Evolutionary conservation across 2,797 vertebrate genomes (phyloP).

Genomic region (Anas bahamensis): DNA sequence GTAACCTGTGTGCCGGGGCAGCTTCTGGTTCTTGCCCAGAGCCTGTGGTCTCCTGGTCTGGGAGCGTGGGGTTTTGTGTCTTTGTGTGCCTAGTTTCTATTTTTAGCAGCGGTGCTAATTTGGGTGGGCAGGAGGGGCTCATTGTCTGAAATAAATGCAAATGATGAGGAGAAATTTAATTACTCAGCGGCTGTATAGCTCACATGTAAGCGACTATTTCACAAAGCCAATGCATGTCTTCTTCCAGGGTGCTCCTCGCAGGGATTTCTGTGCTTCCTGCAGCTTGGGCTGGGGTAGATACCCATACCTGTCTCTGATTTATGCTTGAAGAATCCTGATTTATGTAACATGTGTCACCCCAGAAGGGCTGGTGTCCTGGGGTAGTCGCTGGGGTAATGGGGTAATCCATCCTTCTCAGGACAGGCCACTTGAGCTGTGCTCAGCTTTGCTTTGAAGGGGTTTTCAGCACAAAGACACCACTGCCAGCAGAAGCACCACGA

Average conservation of each 20-base stretch:
- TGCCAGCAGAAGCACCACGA: background rate
- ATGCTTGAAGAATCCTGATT: background rate
- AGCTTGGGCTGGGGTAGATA: background rate
- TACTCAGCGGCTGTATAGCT: background rate
- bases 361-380: background rate
- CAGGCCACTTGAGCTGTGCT: background rate
- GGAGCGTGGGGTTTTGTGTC: background rate
- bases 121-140: background rate
- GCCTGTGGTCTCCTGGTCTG: rapidly evolving
- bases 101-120: background rate
- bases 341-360: background rate
- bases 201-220: background rate
- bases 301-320: background rate
- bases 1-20: background rate
- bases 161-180: background rate
- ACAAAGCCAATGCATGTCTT: background rate
- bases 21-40: background rate
- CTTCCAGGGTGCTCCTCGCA: background rate
- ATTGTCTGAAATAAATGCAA: background rate
- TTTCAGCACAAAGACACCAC: background rate
- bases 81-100: background rate
- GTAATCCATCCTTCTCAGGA: background rate
- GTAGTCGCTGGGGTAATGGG: background rate
- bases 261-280: background rate
- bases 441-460: background rate